Percentiles rank a stretch among this genome's conserved stretches.
Evolutionary conservation across 2,888 invertebrate species (phyloP).

Genomic region (Agrilus mali): DNA sequence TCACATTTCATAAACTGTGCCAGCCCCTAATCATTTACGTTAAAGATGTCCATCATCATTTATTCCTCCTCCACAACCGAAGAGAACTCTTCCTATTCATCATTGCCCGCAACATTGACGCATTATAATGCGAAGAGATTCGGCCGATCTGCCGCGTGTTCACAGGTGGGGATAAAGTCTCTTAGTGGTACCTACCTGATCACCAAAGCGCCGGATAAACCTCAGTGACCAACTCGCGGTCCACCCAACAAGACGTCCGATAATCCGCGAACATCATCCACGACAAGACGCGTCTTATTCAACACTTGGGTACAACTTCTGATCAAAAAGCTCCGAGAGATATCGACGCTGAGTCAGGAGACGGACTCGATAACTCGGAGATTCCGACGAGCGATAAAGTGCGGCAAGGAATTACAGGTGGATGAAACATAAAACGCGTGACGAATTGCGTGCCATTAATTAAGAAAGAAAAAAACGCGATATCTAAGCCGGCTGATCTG

Average conservation of each 20-base stretch:
- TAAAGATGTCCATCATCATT: slow-evolving; percentile 26
- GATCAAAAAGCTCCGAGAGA: background rate
- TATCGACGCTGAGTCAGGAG: background rate
- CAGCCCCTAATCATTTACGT: slow-evolving; percentile 16
- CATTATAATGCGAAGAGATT: slow-evolving; percentile 19
- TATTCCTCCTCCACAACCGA: slow-evolving; percentile 25
- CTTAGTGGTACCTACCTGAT: slow-evolving; percentile 17
- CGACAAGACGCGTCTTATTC: background rate
- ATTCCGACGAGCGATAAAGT: slow-evolving; percentile 1
- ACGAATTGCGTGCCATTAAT: slow-evolving; percentile 7
- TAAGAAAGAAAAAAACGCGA: background rate
- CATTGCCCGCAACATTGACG: slow-evolving; percentile 24
- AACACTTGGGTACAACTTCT: background rate
- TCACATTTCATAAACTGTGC: too few species aligned
- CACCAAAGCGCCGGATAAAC: slow-evolving; percentile 15
- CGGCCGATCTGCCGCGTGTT: slow-evolving; percentile 22
- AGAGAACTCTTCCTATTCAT: slow-evolving; percentile 23
- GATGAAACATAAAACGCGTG: slow-evolving; percentile 4
- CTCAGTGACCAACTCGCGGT: slow-evolving; percentile 28
- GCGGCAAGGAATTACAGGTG: slow-evolving; percentile 9
- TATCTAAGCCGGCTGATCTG: background rate
- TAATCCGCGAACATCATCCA: background rate
- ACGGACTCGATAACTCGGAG: background rate
- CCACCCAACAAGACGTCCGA: slow-evolving; percentile 20
- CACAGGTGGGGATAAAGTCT: slow-evolving; percentile 13